Base-by-base conservation (phyloP, 2,797 vertebrate species). In the Gymnopithys bicolor region DNA sequence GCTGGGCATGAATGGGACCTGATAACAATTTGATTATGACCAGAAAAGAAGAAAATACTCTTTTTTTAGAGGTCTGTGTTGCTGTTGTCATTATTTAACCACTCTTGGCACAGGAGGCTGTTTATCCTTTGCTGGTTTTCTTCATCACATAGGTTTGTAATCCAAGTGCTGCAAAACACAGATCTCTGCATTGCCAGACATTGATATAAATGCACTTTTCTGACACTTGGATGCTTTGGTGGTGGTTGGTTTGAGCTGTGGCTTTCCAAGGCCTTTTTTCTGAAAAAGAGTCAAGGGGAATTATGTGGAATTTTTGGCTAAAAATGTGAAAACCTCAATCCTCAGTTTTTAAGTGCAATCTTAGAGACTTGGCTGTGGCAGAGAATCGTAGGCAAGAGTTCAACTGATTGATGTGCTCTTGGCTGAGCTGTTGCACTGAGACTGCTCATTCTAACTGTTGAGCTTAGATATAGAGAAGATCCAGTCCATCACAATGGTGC, bases 401-500 rank as follows among this genome's bases (percentile, higher is more conserved):
- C 11, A 81, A 19, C 49, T 52, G 6, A 27, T 84, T 53, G 2
- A 2, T 49, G 8, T 77, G 28, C n/a, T 51, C 11, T 59, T 79
- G 27, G 56, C 23, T 59, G 48, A 88, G 45, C 37, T 88, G 48
- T 89, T 1, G 0, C 23, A 6, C 24, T 81, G 11, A 11, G n/a
- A 25, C 49, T 60, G 46, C 10, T 64, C 49, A 84, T 83, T 71
- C n/a, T 28, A 59, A 30, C 41, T 77, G 18, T 71, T 82, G 74
- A 67, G 25, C 41, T 69, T 27, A 37, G 41, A 32, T 13, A 21
- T 11, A 18, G 49, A 28, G 28, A 70, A 58, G 39, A 25, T 51
- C 39, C 2, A 62, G 0, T 51, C 12, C 5, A 13, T 66, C 25
- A 11, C 35, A 64, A 1, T 32, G 17, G 15, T 76, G 39, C 19